phyloP scores from a whole-genome alignment of 1,140 invertebrate species.

The Lordiphosa stackelbergi region DNA sequence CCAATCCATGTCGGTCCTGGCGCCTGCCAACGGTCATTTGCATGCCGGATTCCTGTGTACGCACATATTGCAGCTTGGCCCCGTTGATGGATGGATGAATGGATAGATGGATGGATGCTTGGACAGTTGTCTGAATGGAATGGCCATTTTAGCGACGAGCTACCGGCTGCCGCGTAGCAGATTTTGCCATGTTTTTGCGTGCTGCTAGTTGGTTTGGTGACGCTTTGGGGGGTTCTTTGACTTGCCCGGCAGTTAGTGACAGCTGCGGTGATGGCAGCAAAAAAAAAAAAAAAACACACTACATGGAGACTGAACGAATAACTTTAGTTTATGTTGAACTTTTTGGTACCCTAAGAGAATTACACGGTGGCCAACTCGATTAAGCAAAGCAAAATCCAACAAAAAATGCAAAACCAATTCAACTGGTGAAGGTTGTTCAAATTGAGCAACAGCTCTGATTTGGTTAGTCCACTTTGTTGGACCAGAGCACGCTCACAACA shows the following conservation, averaged over 20 bases:
- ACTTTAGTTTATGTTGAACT: slow-evolving; percentile 20
- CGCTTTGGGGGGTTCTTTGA: slow-evolving; percentile 12
- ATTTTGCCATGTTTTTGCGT: slow-evolving; percentile 48
- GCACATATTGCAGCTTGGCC: slow-evolving; percentile 54
- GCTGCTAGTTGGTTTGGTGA: slow-evolving; percentile 35
- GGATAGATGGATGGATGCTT: slow-evolving; percentile 35
- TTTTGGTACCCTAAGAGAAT: slow-evolving; percentile 17
- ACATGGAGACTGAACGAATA: slow-evolving; percentile 27
- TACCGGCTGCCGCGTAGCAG: slow-evolving; percentile 17
- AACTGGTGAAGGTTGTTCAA: no score
- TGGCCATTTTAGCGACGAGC: slow-evolving; percentile 17
- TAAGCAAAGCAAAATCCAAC: no score
- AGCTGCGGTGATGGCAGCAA: slow-evolving; percentile 55
- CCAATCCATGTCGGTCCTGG: background rate
- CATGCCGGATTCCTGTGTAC: slow-evolving; percentile 28
- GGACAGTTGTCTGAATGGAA: slow-evolving; percentile 21
- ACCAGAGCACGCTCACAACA: no score
- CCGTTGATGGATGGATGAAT: slow-evolving; percentile 62
- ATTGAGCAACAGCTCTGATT: no score
- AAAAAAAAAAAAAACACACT: slow-evolving; percentile 17
- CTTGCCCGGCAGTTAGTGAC: slow-evolving; percentile 65
- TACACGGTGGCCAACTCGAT: no score
- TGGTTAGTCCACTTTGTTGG: no score
- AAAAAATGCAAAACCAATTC: no score
- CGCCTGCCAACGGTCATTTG: slow-evolving; percentile 12